phyloP scores from a whole-genome alignment of 2,113 vertebrate genomes.

The Pedetes capensis region DNA sequence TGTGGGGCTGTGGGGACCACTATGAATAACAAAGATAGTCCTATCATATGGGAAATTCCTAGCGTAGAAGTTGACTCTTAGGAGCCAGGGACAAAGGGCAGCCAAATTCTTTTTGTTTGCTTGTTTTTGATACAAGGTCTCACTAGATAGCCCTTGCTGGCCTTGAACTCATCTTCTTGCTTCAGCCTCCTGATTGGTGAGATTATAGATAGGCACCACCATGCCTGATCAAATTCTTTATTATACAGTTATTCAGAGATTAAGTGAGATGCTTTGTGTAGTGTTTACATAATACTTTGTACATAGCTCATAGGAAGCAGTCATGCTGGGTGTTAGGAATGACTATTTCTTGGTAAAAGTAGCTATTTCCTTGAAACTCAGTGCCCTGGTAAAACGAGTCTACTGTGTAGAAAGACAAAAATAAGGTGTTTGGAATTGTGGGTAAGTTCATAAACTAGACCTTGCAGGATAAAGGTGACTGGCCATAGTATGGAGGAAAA shows the following conservation, averaged over 20 bases:
- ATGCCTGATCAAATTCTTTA: no score
- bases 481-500: not conserved
- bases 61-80: not conserved
- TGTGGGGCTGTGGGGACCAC: not conserved
- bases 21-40: not conserved
- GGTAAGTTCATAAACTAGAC: conserved; percentile 3
- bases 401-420: conserved; percentile 13
- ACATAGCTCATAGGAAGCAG: not conserved
- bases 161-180: no score
- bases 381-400: not conserved
- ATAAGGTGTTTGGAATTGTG: not conserved
- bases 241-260: not conserved
- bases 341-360: not conserved
- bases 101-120: no score
- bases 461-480: not conserved
- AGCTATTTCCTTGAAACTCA: not conserved
- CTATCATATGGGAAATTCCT: not conserved
- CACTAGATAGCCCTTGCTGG: no score
- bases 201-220: no score
- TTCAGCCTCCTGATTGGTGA: no score
- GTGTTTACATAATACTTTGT: not conserved
- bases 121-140: no score
- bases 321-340: not conserved
- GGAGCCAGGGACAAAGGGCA: not conserved
- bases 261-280: not conserved